Percentiles rank a stretch among this genome's conserved stretches.
Evolutionary conservation across 2,113 vertebrate species (phyloP).

Genomic region (Thunnus thynnus): DNA sequence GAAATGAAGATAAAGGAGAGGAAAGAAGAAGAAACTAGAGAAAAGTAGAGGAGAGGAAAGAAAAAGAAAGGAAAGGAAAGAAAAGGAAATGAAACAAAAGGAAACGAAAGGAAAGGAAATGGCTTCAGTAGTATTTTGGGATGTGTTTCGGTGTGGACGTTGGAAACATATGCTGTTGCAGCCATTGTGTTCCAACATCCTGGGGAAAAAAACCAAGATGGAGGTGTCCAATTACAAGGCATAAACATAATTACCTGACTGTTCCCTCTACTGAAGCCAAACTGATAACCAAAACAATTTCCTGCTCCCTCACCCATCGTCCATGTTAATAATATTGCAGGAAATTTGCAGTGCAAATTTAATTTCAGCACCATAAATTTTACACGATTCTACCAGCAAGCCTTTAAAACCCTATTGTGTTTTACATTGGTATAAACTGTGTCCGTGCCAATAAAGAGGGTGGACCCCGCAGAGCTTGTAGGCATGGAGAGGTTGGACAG

Average conservation of each 20-base stretch:
- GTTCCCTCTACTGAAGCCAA: background rate
- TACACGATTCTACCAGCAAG: background rate
- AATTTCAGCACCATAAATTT: background rate
- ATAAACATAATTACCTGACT: slow-evolving; percentile 13
- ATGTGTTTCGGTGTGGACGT: background rate
- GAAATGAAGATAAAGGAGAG: background rate
- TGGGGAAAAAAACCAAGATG: slow-evolving; percentile 15
- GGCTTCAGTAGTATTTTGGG: background rate
- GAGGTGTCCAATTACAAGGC: slow-evolving; percentile 51
- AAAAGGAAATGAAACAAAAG: background rate
- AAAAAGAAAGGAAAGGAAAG: background rate
- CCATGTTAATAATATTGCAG: background rate
- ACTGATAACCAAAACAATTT: background rate
- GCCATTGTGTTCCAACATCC: slow-evolving; percentile 51
- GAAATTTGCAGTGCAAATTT: slow-evolving; percentile 2
- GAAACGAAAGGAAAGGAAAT: background rate
- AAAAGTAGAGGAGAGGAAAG: background rate
- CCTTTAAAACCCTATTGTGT: background rate
- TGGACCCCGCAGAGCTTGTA: slow-evolving; percentile 14
- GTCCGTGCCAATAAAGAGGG: background rate
- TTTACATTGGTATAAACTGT: background rate
- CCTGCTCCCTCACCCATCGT: background rate
- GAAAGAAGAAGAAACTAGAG: no score
- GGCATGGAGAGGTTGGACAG: background rate
- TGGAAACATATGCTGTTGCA: slow-evolving; percentile 13